Evolutionary conservation across 2,113 vertebrate genomes (phyloP).

Genomic region (Ctenomys sociabilis): DNA sequence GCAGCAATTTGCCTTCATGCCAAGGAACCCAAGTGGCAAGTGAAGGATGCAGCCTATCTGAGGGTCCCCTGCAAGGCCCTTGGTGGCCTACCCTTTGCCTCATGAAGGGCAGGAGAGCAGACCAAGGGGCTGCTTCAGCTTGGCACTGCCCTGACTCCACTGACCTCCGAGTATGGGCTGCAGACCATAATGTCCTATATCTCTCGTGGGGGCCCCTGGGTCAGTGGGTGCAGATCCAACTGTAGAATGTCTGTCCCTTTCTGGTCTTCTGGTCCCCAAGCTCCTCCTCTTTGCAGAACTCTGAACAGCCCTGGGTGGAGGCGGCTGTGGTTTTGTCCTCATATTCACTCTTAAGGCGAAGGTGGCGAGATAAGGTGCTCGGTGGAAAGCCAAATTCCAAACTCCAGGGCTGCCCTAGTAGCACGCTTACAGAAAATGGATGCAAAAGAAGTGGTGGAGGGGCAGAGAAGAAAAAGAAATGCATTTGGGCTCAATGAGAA

Average conservation of each 20-base stretch:
- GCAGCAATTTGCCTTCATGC: not conserved
- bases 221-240: not conserved
- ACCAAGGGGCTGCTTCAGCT: not conserved
- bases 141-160: not conserved
- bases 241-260: not conserved
- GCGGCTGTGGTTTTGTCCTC: constrained; percentile 62
- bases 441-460: constrained; percentile 33
- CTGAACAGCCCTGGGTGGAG: constrained; percentile 52
- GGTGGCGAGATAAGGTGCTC: constrained; percentile 82
- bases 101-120: too few relatives aligned
- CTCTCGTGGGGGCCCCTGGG: not conserved
- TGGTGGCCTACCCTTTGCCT: not conserved
- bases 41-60: not conserved
- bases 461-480: constrained; percentile 6
- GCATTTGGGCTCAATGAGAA: constrained; percentile 68
- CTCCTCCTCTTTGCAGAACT: not conserved
- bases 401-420: constrained; percentile 67
- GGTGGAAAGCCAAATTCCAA: constrained; percentile 76
- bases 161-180: not conserved
- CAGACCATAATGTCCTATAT: not conserved
- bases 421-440: constrained; percentile 66
- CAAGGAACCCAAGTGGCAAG: not conserved
- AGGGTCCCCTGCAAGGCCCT: not conserved
- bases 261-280: not conserved
- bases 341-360: constrained; percentile 80